Evolutionary conservation across 2,113 vertebrate genomes (phyloP).

Genomic region (Ovis canadensis): DNA sequence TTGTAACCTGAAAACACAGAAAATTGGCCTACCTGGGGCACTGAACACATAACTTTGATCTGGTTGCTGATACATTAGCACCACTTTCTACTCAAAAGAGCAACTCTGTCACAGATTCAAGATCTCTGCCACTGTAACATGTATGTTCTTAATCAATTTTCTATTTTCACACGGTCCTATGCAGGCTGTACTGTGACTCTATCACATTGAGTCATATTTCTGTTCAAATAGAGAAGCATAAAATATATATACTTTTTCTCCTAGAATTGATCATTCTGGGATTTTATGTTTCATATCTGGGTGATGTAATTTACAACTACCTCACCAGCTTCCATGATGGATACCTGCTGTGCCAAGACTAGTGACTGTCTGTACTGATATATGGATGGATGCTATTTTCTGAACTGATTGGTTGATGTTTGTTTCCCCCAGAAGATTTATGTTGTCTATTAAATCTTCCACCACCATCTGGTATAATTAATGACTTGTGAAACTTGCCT

Average conservation of each 20-base stretch:
- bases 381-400: background rate
- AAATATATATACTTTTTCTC: background rate
- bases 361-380: background rate
- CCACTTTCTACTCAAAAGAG: background rate
- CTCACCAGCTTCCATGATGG: background rate
- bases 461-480: conserved; percentile 63
- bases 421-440: conserved; percentile 32
- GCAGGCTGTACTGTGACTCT: background rate
- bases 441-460: conserved; percentile 37
- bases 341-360: background rate
- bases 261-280: background rate
- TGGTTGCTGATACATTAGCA: background rate
- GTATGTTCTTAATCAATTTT: background rate
- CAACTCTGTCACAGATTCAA: background rate
- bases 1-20: background rate
- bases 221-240: background rate
- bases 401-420: conserved; percentile 36
- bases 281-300: background rate
- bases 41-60: background rate
- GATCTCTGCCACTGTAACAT: background rate
- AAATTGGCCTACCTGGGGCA: background rate
- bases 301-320: background rate
- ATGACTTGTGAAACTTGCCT: conserved; percentile 53
- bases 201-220: background rate
- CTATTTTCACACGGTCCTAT: background rate